Conservation (phyloP, 2,113 vertebrate species). For the Oncorhynchus gorbuscha region DNA sequence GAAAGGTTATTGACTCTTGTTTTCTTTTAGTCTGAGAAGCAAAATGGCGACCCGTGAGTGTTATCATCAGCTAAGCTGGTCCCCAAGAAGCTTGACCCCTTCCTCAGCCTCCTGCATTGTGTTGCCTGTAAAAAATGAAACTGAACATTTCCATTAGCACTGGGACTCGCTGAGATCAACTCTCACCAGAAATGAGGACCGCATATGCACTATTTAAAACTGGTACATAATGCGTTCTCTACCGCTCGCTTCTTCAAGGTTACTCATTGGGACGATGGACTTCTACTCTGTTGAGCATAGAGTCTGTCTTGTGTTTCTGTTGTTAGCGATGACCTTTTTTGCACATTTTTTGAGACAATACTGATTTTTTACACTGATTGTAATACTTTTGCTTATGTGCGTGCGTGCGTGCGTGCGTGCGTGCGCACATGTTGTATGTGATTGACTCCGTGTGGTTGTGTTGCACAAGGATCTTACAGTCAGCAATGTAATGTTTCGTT, state of each 20-base stretch:
- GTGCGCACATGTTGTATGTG: slow-evolving; percentile 10
- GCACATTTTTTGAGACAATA: slow-evolving; percentile 85
- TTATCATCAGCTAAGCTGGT: neutral
- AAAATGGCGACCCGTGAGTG: neutral
- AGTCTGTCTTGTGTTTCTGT: slow-evolving; percentile 56
- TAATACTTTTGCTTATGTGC: slow-evolving; percentile 69
- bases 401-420: neutral
- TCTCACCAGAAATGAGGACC: too few species aligned
- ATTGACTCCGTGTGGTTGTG: slow-evolving; percentile 11
- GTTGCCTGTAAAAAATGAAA: neutral
- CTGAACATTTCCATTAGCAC: neutral
- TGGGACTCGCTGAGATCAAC: neutral
- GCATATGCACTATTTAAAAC: slow-evolving; percentile 50
- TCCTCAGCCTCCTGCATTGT: neutral
- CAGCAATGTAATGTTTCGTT: slow-evolving; percentile 70
- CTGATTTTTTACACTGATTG: slow-evolving; percentile 84
- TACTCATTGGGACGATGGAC: slow-evolving; percentile 73
- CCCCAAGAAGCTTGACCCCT: neutral
- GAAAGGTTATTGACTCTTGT: neutral
- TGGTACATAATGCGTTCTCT: neutral
- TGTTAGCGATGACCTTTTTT: slow-evolving; percentile 85
- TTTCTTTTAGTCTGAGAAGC: too few species aligned
- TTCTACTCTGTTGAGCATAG: slow-evolving; percentile 75
- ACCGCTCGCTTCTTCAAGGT: slow-evolving; percentile 55
- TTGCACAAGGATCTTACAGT: slow-evolving; percentile 16